A percentile compares a stretch with the other conserved stretches of the same genome.
phyloP scores from a whole-genome alignment of 1,140 invertebrate genomes.

The Drosophila mauritiana region DNA sequence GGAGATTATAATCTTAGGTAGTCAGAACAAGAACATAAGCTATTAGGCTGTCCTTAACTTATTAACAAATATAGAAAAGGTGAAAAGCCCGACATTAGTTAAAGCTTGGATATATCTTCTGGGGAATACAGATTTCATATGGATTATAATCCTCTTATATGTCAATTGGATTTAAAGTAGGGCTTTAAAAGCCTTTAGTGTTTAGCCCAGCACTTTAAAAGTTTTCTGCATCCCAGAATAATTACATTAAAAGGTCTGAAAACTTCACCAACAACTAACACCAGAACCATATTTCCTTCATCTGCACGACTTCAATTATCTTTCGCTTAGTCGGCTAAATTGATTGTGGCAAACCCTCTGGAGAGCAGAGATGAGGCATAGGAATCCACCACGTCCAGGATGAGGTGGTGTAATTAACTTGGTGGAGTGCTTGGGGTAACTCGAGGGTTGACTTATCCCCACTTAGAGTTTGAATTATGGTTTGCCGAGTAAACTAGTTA shows the following conservation, averaged over 20 bases:
- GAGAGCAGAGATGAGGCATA: constrained; percentile 14
- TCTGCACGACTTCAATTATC: constrained; percentile 30
- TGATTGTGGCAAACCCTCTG: constrained; percentile 28
- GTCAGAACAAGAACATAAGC: too few species aligned
- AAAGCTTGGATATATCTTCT: too few species aligned
- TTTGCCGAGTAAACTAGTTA: constrained; percentile 59
- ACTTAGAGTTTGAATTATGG: constrained; percentile 46
- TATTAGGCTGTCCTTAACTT: too few species aligned
- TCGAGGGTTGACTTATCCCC: constrained; percentile 47
- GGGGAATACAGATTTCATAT: too few species aligned
- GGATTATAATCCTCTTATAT: neutral
- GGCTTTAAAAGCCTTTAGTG: too few species aligned
- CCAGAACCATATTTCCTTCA: constrained; percentile 3
- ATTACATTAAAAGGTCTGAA: constrained; percentile 14
- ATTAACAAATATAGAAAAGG: neutral
- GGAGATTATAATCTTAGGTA: too few species aligned
- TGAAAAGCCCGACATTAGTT: too few species aligned
- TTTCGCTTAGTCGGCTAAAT: constrained; percentile 45
- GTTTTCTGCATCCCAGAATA: constrained; percentile 3
- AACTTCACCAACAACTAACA: neutral
- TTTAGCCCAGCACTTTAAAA: neutral
- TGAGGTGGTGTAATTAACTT: constrained; percentile 43
- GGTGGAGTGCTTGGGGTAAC: constrained; percentile 8
- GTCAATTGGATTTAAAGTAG: too few species aligned
- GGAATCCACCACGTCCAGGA: constrained; percentile 24